Base-by-base conservation (phyloP, 1,140 invertebrate genomes). In the Penaeus japonicus region DNA sequence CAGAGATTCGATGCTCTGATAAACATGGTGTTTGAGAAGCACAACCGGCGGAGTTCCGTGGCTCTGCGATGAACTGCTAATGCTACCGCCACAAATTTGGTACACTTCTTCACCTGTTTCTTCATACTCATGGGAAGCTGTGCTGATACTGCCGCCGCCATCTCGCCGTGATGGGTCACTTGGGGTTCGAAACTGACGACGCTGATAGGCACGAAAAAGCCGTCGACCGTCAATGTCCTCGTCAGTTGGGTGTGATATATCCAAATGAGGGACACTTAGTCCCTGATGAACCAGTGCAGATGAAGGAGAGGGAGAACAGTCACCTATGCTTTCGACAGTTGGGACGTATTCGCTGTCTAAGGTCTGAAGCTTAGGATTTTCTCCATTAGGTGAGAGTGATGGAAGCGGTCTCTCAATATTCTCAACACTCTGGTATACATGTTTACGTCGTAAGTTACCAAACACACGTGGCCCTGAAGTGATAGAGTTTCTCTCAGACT, bases 21-120 rank as follows among this genome's bases (percentile, higher is more conserved):
- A 90, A 20, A 89, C 88, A 73, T 90, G 90, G 54, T 90, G 90
- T 65, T 90, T 90, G 24, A 89, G 57, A 24, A 90, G 27, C 17
- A 88, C 85, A 30, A 90, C 90, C 7, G 90, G 59, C 55, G 87
- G 82, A 30, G 65, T 87, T 10, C 24, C 65, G 35, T 86, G 89
- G 1, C 62, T 53, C 22, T 24, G 47, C 30, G 73, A 78, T 27
- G 73, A 73, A 24, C 30, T 35, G n/a, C 30, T 22, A 5, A n/a
- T 32, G 15, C 62, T 24, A 24, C 27, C 32, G 22, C 47, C 32
- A 65, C 84, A 83, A 55, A 88, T 75, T 2, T 89, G 84, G 27
- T 83, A 79, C 65, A 87, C 27, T 47, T 59, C 57, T 54, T 87
- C 78, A 22, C 30, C 47, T 27, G 35, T 59, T 12, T 87, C 81